These are phyloP conservation scores for Herminia tarsipennalis DNA, from an alignment of 2,888 invertebrate species.

Conservation along the genomic window DNA sequence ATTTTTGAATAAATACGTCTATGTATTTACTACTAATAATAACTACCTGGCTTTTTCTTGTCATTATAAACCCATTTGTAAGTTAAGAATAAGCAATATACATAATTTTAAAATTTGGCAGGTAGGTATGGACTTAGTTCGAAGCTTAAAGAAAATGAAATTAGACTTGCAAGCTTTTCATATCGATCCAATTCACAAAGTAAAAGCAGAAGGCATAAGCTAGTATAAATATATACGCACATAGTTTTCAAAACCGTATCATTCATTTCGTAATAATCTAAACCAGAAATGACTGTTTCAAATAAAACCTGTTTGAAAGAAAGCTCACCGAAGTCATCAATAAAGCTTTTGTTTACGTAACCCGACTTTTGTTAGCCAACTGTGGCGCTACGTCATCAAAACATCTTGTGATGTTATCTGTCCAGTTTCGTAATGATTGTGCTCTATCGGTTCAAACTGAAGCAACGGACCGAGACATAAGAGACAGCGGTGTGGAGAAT, in stretches of 20 bases:
- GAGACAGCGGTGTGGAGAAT: constrained; percentile 15
- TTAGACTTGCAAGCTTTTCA: too few relatives aligned
- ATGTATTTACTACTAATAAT: too few relatives aligned
- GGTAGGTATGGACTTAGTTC: too few relatives aligned
- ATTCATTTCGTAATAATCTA: constrained; percentile 5
- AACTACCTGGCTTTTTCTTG: too few relatives aligned
- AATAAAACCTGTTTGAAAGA: constrained; percentile 51
- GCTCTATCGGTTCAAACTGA: constrained; percentile 59
- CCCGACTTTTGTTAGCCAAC: constrained; percentile 62
- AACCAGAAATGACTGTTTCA: constrained; percentile 15
- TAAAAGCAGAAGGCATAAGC: too few relatives aligned
- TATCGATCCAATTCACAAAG: too few relatives aligned
- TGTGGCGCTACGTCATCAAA: constrained; percentile 62
- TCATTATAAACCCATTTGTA: too few relatives aligned
- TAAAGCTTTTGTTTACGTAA: constrained; percentile 68
- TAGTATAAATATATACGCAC: too few relatives aligned
- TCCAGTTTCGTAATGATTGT: constrained; percentile 69
- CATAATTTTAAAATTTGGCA: too few relatives aligned
- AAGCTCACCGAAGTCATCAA: constrained; percentile 64
- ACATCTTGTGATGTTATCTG: constrained; percentile 75
- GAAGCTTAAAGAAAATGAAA: too few relatives aligned
- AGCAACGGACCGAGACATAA: constrained; percentile 44
- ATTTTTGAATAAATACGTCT: too few relatives aligned
- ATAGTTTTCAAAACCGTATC: neutral
- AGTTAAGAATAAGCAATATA: too few relatives aligned